Evolutionary conservation across 2,113 vertebrate genomes (phyloP).

Genomic region (Halcyon senegalensis): DNA sequence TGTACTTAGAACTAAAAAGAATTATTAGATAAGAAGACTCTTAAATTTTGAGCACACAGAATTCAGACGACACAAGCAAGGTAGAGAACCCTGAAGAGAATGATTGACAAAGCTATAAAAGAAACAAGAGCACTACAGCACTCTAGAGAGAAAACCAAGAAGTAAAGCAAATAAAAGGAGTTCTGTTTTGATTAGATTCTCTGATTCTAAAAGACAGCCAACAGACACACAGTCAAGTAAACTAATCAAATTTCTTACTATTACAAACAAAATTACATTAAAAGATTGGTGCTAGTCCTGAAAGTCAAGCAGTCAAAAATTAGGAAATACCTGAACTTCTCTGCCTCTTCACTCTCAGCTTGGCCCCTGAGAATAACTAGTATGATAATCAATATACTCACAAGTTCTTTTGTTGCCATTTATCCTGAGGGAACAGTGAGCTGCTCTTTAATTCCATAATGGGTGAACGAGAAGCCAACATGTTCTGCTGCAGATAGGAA

Average conservation of each 20-base stretch:
- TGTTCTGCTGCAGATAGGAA: neutral
- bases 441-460: neutral
- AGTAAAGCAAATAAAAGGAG: neutral
- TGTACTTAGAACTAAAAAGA: neutral
- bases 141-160: neutral
- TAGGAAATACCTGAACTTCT: neutral
- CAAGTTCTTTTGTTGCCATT: neutral
- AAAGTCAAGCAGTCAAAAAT: conserved; percentile 20
- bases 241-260: neutral
- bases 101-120: neutral
- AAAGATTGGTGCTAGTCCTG: neutral
- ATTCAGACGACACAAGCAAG: neutral
- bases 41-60: neutral
- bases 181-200: neutral
- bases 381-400: neutral
- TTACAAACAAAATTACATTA: neutral
- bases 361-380: neutral
- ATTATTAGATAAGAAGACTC: neutral
- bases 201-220: neutral
- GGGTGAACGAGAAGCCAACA: neutral
- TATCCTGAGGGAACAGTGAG: neutral
- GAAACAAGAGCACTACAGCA: neutral
- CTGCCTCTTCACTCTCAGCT: neutral
- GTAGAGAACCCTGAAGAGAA: neutral
- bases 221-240: neutral